A percentile compares a stretch with the other conserved stretches of the same genome.
phyloP scores from a whole-genome alignment of 2,797 vertebrate species.

The Vireo griseus region DNA sequence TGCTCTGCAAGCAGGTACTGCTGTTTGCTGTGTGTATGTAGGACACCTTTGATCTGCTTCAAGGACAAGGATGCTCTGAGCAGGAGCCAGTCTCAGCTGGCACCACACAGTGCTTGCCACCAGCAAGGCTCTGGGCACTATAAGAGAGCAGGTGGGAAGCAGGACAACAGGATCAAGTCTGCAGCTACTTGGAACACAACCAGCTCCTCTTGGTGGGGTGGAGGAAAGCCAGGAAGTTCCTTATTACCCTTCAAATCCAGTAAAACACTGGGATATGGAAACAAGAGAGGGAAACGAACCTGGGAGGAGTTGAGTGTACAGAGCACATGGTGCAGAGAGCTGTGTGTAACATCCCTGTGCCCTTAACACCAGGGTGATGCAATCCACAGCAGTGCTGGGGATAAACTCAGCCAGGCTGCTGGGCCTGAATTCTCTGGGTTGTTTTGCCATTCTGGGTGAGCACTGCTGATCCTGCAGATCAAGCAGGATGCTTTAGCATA shows the following conservation, averaged over 20 bases:
- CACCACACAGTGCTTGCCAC: not conserved
- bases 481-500: not conserved
- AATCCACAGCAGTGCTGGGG: not conserved
- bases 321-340: accelerated
- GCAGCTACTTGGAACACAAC: not conserved
- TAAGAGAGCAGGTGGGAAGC: not conserved
- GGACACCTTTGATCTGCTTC: not conserved
- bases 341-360: not conserved
- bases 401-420: not conserved
- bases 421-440: not conserved
- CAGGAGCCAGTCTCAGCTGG: not conserved
- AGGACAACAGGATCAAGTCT: not conserved
- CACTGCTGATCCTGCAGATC: not conserved
- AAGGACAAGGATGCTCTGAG: not conserved
- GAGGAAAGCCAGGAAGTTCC: not conserved
- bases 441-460: not conserved
- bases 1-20: not conserved
- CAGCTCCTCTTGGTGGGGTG: not conserved
- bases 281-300: not conserved
- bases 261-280: not conserved
- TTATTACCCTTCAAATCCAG: not conserved
- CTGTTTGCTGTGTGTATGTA: accelerated
- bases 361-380: not conserved
- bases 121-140: not conserved
- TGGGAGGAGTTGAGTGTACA: not conserved